Conservation (phyloP, 2,888 invertebrate species). For the Cybosia mesomella region DNA sequence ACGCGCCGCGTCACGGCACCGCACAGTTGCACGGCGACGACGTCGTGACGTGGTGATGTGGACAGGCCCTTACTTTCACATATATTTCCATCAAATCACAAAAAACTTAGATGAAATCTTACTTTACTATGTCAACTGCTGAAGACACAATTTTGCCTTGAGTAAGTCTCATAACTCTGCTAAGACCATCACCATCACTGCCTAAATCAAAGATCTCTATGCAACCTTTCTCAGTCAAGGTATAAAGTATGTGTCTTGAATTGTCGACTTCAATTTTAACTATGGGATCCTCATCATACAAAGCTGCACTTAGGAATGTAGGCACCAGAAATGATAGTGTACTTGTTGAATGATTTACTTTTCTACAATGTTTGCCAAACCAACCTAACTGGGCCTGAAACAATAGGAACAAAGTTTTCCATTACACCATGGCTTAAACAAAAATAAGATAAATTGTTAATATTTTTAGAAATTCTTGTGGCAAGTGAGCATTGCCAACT, state of each 20-base stretch:
- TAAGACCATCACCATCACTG: constrained; percentile 90
- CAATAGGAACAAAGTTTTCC: constrained; percentile 5
- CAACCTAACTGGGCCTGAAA: constrained; percentile 93
- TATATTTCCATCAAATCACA: not conserved
- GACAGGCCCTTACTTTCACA: not conserved
- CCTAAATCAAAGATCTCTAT: constrained; percentile 97
- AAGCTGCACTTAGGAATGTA: constrained; percentile 94
- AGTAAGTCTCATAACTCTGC: constrained; percentile 90
- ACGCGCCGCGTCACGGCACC: no score
- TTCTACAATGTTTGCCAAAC: constrained; percentile 98
- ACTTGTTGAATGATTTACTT: constrained; percentile 97
- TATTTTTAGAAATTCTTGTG: not conserved
- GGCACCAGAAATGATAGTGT: constrained; percentile 95
- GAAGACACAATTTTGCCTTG: constrained; percentile 91
- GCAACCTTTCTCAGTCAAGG: constrained; percentile 95
- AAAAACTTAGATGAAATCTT: constrained; percentile 58
- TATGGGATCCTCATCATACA: constrained; percentile 95
- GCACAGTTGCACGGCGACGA: no score
- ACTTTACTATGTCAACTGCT: constrained; percentile 94
- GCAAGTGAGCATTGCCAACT: no score
- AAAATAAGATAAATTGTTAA: not conserved
- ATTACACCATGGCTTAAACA: not conserved
- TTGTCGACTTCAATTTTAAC: constrained; percentile 96
- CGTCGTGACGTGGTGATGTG: no score
- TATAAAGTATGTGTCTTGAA: constrained; percentile 95